These are phyloP conservation scores for Drosophila recens DNA, from an alignment of 2,888 invertebrate genomes.

Conservation along the genomic window DNA sequence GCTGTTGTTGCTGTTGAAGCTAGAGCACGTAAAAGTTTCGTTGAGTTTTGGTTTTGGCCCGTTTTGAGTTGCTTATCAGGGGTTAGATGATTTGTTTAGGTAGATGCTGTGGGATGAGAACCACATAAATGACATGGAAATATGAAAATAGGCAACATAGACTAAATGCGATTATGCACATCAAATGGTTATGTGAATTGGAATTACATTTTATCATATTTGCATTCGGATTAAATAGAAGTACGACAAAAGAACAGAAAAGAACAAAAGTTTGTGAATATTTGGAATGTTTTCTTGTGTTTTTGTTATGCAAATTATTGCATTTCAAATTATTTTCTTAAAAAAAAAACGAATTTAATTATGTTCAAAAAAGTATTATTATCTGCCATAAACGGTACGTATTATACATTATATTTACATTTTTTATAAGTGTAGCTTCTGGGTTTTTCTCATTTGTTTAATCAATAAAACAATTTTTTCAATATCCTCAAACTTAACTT, in stretches of 20 bases:
- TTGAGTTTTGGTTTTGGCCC: conserved; percentile 35
- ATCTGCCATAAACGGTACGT: no score
- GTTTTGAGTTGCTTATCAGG: not conserved
- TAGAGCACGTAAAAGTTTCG: conserved; percentile 38
- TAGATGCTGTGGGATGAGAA: not conserved
- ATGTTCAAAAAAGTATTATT: no score
- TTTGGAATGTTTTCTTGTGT: not conserved
- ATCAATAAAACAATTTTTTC: no score
- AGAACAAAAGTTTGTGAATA: not conserved
- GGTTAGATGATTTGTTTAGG: conserved; percentile 21
- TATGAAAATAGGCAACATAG: conserved; percentile 3
- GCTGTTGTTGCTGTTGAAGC: conserved; percentile 16
- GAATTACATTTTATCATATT: conserved; percentile 24
- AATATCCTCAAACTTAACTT: no score
- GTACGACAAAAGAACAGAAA: not conserved
- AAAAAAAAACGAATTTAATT: no score
- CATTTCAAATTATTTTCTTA: no score
- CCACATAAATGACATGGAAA: conserved; percentile 11
- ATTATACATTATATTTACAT: no score
- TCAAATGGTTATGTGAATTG: conserved; percentile 3
- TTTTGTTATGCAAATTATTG: no score
- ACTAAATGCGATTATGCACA: conserved; percentile 23
- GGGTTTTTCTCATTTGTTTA: no score
- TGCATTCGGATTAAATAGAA: conserved; percentile 6
- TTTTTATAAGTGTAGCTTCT: no score